Base-by-base conservation (phyloP, 1,140 invertebrate species). In the Drosophila bocqueti region DNA sequence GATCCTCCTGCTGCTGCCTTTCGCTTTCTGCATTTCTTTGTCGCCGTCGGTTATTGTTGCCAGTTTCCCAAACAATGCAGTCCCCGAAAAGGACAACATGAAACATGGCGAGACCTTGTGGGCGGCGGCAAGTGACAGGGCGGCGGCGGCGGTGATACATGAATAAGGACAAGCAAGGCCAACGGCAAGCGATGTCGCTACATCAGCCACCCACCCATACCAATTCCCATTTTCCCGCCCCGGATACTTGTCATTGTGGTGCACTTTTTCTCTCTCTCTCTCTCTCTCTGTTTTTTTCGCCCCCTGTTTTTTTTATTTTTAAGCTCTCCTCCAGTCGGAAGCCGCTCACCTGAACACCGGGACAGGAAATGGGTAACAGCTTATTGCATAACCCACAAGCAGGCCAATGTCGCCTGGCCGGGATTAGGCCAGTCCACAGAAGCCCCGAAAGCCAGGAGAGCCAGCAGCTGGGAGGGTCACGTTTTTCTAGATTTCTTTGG, bases 141-240 rank as follows among this genome's bases (percentile, higher is more conserved):
- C 21, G 34, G 34, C 15, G 34, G 34, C 15, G 47, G 54, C n/a
- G 13, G 26, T 68, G 62, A 46, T 34, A 60, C 78, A 61, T 69
- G 82, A 76, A 65, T 64, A 71, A 72, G 83, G 75, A 79, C 83
- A 86, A 79, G 83, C 83, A 83, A 86, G 83, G 83, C 71, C 83
- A 86, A 65, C 45, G 49, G 59, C 75, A 69, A 72, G 69, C 72
- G 43, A 49, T 65, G 38, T 47, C 59, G 50, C 57, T 36, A 45
- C 43, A 64, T 13, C 52, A 55, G 29, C 24, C 46, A n/a, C 34
- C 2, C 59, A 50, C 31, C n/a, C 45, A 38, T 26, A 0, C 55
- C 36, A 6, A 58, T 58, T 3, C 26, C n/a, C 63, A 46, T 26
- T 43, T 43, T n/a, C 11, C 47, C n/a, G 31, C 31, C 34, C 77